These are phyloP conservation scores for Tretioscincus oriximinensis DNA, from an alignment of 2,113 vertebrate species.

Conservation along the genomic window DNA sequence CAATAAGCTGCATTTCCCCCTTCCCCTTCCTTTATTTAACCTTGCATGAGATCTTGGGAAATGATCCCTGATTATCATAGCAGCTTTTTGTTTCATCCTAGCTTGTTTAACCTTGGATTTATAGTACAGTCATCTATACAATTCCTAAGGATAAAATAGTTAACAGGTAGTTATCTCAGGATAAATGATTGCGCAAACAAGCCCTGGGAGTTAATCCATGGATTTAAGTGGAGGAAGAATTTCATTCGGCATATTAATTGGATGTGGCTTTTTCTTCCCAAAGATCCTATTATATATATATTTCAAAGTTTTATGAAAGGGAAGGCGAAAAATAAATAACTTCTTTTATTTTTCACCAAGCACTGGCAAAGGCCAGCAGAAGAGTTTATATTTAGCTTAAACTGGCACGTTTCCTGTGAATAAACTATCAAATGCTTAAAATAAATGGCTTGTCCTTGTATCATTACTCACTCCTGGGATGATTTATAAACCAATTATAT, in stretches of 20 bases:
- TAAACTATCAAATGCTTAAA: constrained; percentile 58
- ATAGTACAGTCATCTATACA: constrained; percentile 9
- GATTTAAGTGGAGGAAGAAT: constrained; percentile 7
- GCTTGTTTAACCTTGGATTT: constrained; percentile 25
- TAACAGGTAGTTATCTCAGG: constrained; percentile 17
- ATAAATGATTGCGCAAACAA: constrained; percentile 19
- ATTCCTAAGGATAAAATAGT: constrained; percentile 21
- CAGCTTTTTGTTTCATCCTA: neutral
- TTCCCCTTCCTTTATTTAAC: neutral
- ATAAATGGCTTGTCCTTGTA: constrained; percentile 54
- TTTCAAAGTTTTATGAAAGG: constrained; percentile 27
- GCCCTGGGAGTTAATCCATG: constrained; percentile 10
- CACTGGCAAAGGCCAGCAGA: constrained; percentile 12
- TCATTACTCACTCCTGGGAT: constrained; percentile 59
- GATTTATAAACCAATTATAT: constrained; percentile 69
- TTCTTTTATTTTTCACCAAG: constrained; percentile 50
- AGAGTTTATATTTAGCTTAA: constrained; percentile 58
- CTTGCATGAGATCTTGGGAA: neutral
- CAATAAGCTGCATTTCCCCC: neutral
- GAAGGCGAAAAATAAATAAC: constrained; percentile 56
- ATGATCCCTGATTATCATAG: neutral
- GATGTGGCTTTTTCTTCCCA: constrained; percentile 16
- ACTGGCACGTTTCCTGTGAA: constrained; percentile 39
- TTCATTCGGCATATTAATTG: constrained; percentile 19
- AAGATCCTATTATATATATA: constrained; percentile 24